Evolutionary conservation across 1,140 invertebrate species (phyloP), one percentile per base, ranked within the genome.

Genomic region (Cyclargus thomasi): DNA sequence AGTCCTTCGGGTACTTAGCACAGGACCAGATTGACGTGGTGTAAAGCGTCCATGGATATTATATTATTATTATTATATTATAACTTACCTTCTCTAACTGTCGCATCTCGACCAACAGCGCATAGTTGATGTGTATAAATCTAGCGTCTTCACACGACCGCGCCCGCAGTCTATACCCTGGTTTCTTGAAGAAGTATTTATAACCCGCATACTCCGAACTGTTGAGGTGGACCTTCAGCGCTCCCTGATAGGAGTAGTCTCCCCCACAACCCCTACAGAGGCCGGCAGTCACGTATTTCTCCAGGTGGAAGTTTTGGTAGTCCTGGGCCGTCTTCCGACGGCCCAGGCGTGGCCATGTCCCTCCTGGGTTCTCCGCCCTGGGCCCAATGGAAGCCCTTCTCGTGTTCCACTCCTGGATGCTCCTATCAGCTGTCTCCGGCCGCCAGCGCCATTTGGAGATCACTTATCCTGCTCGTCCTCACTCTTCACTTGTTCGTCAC

Each of bases 71-170:
- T 67, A 67, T 64, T 29, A 74, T 70, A 65, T 0, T 47, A 47
- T 14, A 35, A 80, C 83, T 91, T 90, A 94, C 93, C 93, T 93
- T 91, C 83, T 94, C 93, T 75, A 94, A 94, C 79, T 91, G 88
- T 64, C 81, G 86, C 67, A 94, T 87, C 68, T 94, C 92, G 16
- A 91, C 91, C 70, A 94, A 85, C 63, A 94, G 88, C 22, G 91
- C 81, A 74, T 91, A 94, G 77, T 93, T 93, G 70, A 94, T 90
- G 79, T 93, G 92, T 76, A 94, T 89, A 76, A 91, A 94, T 68
- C 93, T 85, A n/a, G 93, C 93, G 75, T 94, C 93, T 71, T 93
- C 92, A 68, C 87, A 86, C 64, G 90, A 92, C 64, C 84, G 80
- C 57, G 90, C 78, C 69, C 78, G 86, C 67, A 85, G 79, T 68